Evolutionary conservation across 2,888 invertebrate species (phyloP).

Genomic region (Orgyia antiqua): DNA sequence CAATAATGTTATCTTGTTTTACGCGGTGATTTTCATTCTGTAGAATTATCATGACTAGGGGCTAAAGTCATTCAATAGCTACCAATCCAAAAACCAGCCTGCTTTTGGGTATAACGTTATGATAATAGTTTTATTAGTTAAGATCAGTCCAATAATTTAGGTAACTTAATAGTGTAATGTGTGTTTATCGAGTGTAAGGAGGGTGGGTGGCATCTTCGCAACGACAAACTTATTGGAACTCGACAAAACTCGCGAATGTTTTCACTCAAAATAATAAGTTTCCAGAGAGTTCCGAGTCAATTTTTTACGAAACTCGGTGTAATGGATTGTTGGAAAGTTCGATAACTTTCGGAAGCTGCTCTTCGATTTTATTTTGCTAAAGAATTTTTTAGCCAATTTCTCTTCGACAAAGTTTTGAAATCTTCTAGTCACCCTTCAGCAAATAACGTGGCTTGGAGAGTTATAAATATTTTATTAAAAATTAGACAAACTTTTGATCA

Average conservation of each 20-base stretch:
- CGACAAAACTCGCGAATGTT: constrained; percentile 67
- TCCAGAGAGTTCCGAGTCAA: constrained; percentile 44
- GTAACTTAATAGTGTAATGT: too few relatives aligned
- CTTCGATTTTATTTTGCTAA: constrained; percentile 72
- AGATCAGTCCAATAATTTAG: too few relatives aligned
- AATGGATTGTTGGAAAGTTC: constrained; percentile 76
- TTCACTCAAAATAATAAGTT: constrained; percentile 77
- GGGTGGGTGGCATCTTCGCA: constrained; percentile 31
- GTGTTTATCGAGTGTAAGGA: constrained; percentile 39
- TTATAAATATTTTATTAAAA: constrained; percentile 35
- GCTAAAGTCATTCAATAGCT: too few relatives aligned
- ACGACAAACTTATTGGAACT: constrained; percentile 47
- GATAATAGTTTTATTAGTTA: too few relatives aligned
- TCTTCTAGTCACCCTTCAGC: constrained; percentile 68
- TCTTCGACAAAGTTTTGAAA: constrained; percentile 61
- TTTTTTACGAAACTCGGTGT: constrained; percentile 70
- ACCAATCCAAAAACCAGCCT: too few relatives aligned
- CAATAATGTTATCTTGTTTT: too few relatives aligned
- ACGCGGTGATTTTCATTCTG: too few relatives aligned
- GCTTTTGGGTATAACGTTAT: too few relatives aligned
- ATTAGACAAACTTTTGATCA: constrained; percentile 18
- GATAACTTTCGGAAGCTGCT: constrained; percentile 77
- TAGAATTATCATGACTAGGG: too few relatives aligned
- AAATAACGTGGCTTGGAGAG: constrained; percentile 38
- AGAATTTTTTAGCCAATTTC: constrained; percentile 77